phyloP scores from a whole-genome alignment of 2,113 vertebrate genomes.

The Setophaga petechia region DNA sequence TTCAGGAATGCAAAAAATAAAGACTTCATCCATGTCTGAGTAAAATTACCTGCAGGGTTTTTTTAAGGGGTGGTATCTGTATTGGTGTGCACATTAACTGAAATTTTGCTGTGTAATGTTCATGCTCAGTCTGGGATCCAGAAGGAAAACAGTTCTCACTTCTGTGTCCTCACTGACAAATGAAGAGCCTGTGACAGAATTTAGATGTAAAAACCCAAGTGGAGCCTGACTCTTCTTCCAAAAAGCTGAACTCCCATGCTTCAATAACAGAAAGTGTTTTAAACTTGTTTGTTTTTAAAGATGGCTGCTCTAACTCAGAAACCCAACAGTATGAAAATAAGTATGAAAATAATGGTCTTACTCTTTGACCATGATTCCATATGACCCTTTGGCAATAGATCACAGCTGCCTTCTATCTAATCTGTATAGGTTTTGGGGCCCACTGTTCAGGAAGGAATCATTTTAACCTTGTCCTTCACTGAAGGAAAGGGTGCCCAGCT shows the following conservation, averaged over 20 bases:
- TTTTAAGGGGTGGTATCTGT: background rate
- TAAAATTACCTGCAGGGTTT: background rate
- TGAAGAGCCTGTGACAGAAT: background rate
- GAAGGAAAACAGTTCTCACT: background rate
- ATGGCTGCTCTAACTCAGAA: background rate
- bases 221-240: background rate
- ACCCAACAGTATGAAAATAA: background rate
- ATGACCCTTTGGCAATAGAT: background rate
- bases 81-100: background rate
- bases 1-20: background rate
- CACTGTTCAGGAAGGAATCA: background rate
- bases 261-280: background rate
- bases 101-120: background rate
- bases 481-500: background rate
- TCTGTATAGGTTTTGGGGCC: background rate
- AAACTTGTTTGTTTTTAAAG: background rate
- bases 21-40: background rate
- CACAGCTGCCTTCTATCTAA: background rate
- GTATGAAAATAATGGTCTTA: background rate
- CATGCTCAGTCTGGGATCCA: background rate
- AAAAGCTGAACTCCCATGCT: background rate
- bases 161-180: background rate
- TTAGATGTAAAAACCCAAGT: background rate
- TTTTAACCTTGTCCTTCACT: background rate
- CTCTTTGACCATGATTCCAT: background rate